Base-by-base conservation (phyloP, 1,140 invertebrate species). In the Pygmarrhopalites habei region DNA sequence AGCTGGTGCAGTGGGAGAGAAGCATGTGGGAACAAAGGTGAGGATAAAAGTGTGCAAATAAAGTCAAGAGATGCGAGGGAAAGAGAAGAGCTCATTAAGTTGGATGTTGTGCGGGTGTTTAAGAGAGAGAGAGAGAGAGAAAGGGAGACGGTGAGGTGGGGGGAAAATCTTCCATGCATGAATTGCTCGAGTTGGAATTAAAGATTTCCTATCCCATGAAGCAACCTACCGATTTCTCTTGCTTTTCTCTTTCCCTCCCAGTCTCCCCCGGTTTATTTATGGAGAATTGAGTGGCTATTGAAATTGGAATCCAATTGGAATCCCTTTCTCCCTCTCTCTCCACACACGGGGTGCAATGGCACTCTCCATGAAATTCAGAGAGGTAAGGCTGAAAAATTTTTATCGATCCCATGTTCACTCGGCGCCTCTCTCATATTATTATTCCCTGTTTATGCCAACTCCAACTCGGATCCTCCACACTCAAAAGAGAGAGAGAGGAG, bases 281-380 rank as follows among this genome's bases (percentile, higher is more conserved):
- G 10, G 44, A 46, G 44, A 19, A 46, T 5, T 46, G 44, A n/a
- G n/a, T 46, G 15, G 44, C 44, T 46, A 46, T 46, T 46, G 10
- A 46, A 46, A 46, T 46, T 19, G 44, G 44, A 46, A 46, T 46
- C 44, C 44, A 46, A 46, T 46, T 46, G 44, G n/a, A n/a, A n/a
- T n/a, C n/a, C n/a, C n/a, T n/a, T n/a, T n/a, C n/a, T n/a, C n/a
- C n/a, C n/a, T n/a, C n/a, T n/a, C n/a, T n/a, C n/a, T n/a, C n/a
- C n/a, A n/a, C n/a, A n/a, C n/a, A n/a, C n/a, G n/a, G n/a, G n/a
- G n/a, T n/a, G n/a, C n/a, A n/a, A n/a, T n/a, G n/a, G n/a, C n/a
- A n/a, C n/a, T n/a, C n/a, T n/a, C 44, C 19, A 14, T 46, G 10
- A 46, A 7, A 46, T 19, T 7, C 5, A 14, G 44, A n/a, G 19